Base-by-base conservation (phyloP, 1,140 invertebrate species). In the Dendrolimus punctatus region DNA sequence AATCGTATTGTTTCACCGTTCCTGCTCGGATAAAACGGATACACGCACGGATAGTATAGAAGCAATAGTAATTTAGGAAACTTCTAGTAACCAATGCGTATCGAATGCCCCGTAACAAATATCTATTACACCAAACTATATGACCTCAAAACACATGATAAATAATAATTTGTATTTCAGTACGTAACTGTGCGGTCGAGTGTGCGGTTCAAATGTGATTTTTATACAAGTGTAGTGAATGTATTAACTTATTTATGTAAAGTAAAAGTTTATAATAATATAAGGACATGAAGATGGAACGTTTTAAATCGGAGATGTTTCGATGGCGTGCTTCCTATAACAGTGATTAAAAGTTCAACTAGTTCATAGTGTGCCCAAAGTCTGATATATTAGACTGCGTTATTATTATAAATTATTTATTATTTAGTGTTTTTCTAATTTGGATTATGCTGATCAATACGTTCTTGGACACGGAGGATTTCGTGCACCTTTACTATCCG, bases 371-470 rank as follows among this genome's bases (percentile, higher is more conserved):
- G 68, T 48, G 46, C 64, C 45, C 61, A 69, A 79, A 76, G 74
- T 76, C 76, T 77, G 68, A 73, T 71, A 43, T 62, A 60, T 68
- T 77, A 79, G 72, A 81, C 68, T 73, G 71, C 56, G 50, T 61
- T 66, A 23, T 23, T 23, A 23, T 23, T 23, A 23, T 23, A 65
- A 68, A 55, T 68, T 71, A 66, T 68, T 68, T 65, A 64, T 68
- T 71, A 64, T 64, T 66, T 80, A 68, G 71, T 71, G 64, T 73
- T 23, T 7, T 66, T 64, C 53, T 71, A 66, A 46, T 59, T 53
- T 68, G 75, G 74, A 82, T 64, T 76, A 86, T 86, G 83, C 73
- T 86, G 76, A 86, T 86, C 72, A 86, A 85, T 66, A 85, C 83
- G 51, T 83, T 68, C 53, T 71, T 86, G 68, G 83, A 86, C 74